Conservation (phyloP, 2,113 vertebrate genomes). For the Equus przewalskii region DNA sequence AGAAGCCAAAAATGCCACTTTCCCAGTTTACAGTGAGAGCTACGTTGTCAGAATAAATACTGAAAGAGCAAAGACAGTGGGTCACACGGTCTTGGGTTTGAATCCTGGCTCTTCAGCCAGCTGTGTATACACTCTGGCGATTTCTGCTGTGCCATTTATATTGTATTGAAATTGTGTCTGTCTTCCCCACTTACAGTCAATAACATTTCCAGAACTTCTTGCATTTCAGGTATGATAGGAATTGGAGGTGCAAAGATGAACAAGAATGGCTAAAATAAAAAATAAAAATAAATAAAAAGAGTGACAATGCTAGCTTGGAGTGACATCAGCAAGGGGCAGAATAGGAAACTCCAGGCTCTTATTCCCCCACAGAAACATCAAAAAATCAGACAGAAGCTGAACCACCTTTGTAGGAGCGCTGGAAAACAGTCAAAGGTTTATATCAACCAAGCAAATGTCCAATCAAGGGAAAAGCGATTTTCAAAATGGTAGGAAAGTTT, state of each 20-base stretch:
- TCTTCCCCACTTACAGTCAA: background rate
- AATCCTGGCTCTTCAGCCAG: background rate
- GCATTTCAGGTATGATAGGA: background rate
- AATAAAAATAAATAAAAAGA: background rate
- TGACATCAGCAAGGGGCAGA: background rate
- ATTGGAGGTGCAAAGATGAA: background rate
- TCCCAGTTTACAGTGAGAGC: background rate
- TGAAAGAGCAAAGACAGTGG: background rate
- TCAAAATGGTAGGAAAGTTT: background rate
- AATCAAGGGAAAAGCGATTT: background rate
- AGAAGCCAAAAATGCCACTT: background rate
- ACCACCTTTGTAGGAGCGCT: background rate
- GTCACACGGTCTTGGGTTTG: background rate
- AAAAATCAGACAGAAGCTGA: background rate
- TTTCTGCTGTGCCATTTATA: background rate
- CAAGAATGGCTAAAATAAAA: conserved; percentile 20
- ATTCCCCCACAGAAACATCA: background rate
- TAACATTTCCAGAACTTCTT: background rate
- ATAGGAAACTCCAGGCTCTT: background rate
- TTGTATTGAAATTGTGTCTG: background rate
- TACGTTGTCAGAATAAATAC: background rate
- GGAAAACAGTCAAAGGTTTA: background rate
- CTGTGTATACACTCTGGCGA: background rate
- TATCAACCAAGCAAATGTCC: background rate
- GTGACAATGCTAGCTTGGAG: background rate